These are phyloP conservation scores for Drosophila albomicans DNA, from an alignment of 1,140 invertebrate species.

Conservation along the genomic window DNA sequence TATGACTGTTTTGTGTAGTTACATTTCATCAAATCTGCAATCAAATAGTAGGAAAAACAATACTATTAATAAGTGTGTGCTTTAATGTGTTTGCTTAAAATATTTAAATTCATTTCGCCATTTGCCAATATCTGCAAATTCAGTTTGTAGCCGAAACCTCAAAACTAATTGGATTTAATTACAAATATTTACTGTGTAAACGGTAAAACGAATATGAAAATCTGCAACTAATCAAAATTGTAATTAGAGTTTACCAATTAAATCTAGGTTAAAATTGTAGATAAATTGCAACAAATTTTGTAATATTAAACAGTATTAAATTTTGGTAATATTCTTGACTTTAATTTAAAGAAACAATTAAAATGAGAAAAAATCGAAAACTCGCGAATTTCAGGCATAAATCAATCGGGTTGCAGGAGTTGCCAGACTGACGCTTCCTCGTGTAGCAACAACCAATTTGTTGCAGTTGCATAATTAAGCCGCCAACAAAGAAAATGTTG, in stretches of 20 bases:
- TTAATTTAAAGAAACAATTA: too few species aligned
- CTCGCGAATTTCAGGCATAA: neutral
- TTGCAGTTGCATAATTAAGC: constrained; percentile 18
- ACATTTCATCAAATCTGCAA: constrained; percentile 9
- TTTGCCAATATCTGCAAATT: too few species aligned
- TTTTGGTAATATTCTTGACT: too few species aligned
- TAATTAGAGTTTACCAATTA: neutral
- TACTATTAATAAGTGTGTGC: neutral
- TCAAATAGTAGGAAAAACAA: neutral
- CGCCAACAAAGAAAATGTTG: constrained; percentile 10
- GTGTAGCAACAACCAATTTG: constrained; percentile 12
- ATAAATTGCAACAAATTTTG: too few species aligned
- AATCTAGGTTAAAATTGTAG: too few species aligned
- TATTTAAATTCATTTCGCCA: too few species aligned
- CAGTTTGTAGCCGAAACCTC: neutral
- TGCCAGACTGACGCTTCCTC: constrained; percentile 1
- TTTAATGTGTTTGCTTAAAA: neutral
- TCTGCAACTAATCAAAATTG: neutral
- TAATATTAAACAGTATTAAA: too few species aligned
- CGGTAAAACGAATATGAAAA: neutral
- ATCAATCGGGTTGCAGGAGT: constrained; percentile 6
- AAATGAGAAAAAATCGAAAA: neutral
- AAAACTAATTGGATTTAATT: neutral
- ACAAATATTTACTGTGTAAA: neutral
- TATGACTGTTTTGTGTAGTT: constrained; percentile 19